Percentiles rank a stretch among this genome's conserved stretches.
Evolutionary conservation across 2,113 vertebrate species (phyloP).

Genomic region (Vireo altiloquus): DNA sequence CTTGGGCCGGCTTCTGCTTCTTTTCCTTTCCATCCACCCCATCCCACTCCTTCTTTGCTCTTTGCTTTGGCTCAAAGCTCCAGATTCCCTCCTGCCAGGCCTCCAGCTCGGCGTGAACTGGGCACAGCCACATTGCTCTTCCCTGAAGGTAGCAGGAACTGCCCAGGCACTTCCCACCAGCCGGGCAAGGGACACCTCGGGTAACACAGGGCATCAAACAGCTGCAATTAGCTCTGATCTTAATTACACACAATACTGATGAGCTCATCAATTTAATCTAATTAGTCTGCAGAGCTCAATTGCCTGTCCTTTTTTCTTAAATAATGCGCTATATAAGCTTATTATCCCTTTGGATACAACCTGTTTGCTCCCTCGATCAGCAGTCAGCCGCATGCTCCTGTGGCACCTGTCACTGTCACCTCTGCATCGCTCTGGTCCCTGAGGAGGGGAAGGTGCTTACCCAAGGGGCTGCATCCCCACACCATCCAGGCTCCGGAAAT

Average conservation of each 20-base stretch:
- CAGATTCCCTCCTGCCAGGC: not conserved
- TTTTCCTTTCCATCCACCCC: not conserved
- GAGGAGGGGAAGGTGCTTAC: fast-evolving
- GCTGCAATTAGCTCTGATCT: constrained; percentile 29
- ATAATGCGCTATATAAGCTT: not conserved
- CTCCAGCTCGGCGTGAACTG: not conserved
- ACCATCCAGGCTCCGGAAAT: not conserved
- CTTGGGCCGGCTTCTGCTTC: not conserved
- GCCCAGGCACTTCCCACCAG: not conserved
- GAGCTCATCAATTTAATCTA: constrained; percentile 55
- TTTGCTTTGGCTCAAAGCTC: too few relatives aligned
- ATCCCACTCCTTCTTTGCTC: too few relatives aligned
- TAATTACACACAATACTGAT: constrained; percentile 47
- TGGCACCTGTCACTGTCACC: not conserved
- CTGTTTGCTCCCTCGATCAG: fast-evolving
- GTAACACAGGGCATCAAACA: not conserved
- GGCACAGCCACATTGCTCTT: not conserved
- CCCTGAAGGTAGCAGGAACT: not conserved
- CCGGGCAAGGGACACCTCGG: not conserved
- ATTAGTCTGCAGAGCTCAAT: constrained; percentile 46
- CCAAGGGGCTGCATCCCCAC: not conserved
- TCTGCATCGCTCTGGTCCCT: not conserved
- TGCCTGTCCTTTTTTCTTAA: constrained; percentile 46
- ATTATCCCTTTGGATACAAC: not conserved
- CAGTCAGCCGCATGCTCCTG: not conserved